phyloP scores from a whole-genome alignment of 2,113 vertebrate genomes.

The Leptosomus discolor region DNA sequence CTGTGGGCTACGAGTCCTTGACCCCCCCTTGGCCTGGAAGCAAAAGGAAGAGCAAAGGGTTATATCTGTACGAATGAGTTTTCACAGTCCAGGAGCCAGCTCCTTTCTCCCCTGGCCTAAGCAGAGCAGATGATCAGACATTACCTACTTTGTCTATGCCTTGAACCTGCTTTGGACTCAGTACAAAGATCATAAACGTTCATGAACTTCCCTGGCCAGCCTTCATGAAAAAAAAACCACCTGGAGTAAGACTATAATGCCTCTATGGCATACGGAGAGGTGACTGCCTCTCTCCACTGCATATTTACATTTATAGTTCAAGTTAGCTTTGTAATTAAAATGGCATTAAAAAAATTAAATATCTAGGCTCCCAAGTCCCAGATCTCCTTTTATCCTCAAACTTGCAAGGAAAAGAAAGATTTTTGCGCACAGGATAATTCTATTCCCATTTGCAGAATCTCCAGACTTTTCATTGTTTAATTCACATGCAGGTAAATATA shows the following conservation, averaged over 20 bases:
- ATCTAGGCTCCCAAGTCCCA: neutral
- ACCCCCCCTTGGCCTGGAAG: rapidly evolving
- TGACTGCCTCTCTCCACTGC: neutral
- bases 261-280: rapidly evolving
- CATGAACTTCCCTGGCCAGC: neutral
- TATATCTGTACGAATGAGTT: neutral
- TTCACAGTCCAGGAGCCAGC: neutral
- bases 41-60: neutral
- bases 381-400: neutral
- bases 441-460: neutral
- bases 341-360: neutral
- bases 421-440: neutral
- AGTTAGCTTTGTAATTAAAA: neutral
- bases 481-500: neutral
- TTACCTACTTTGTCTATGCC: neutral
- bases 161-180: neutral
- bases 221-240: neutral
- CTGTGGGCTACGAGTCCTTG: neutral
- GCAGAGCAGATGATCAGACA: neutral
- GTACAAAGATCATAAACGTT: neutral
- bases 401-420: neutral
- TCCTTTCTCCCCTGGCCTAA: neutral
- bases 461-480: neutral
- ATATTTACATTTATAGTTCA: neutral
- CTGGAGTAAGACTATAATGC: neutral